Evolutionary conservation across 2,888 invertebrate genomes (phyloP).

Genomic region (Slavum lentiscoides): DNA sequence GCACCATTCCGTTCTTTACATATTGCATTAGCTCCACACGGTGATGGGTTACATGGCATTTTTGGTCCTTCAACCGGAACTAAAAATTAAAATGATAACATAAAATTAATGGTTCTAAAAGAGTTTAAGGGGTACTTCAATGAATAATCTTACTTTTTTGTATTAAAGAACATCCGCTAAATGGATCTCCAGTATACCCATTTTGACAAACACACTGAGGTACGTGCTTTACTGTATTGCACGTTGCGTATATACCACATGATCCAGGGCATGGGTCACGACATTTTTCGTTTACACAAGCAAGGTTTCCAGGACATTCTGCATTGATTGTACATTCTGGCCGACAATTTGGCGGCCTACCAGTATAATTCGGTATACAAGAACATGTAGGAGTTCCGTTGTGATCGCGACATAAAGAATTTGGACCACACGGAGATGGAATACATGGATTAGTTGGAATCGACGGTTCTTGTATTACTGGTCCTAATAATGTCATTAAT

Average conservation of each 20-base stretch:
- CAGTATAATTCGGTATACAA: conserved; percentile 66
- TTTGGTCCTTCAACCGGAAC: conserved; percentile 63
- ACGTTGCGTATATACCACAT: conserved; percentile 71
- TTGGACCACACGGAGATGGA: conserved; percentile 71
- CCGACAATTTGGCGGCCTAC: conserved; percentile 68
- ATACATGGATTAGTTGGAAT: conserved; percentile 70
- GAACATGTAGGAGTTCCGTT: conserved; percentile 64
- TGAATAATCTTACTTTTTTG: conserved; percentile 66
- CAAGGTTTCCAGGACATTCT: conserved; percentile 63
- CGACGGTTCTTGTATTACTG: conserved; percentile 14
- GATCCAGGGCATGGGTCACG: conserved; percentile 70
- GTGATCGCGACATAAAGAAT: conserved; percentile 64
- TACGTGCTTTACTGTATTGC: conserved; percentile 65
- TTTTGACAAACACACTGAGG: conserved; percentile 63
- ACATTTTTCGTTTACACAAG: conserved; percentile 64
- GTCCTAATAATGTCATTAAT: conserved; percentile 17
- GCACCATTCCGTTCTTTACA: conserved; percentile 80
- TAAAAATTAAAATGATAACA: conserved; percentile 58
- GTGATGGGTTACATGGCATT: conserved; percentile 79
- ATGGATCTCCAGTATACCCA: conserved; percentile 68
- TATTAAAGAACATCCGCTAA: conserved; percentile 64
- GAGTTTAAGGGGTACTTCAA: neutral
- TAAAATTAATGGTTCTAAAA: neutral
- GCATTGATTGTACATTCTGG: conserved; percentile 68
- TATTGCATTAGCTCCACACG: conserved; percentile 83